Percentiles rank a stretch among this genome's conserved stretches.
phyloP scores from a whole-genome alignment of 2,113 vertebrate species.

The Serinus canaria region DNA sequence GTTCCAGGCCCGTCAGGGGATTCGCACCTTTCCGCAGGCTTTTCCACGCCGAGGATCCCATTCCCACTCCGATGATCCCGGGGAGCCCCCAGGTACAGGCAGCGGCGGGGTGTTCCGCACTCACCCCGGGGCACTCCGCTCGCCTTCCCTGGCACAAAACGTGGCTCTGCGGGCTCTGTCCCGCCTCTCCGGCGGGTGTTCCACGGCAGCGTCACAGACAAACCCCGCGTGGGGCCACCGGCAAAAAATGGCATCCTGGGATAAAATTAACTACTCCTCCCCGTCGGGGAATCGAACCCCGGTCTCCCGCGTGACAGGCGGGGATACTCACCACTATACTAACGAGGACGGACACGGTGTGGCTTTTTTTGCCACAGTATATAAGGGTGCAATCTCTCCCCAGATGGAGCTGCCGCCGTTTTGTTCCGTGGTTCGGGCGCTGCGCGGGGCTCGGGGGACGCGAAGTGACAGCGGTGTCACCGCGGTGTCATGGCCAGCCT shows the following conservation, averaged over 20 bases:
- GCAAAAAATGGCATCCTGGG: rapidly evolving
- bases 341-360: not conserved
- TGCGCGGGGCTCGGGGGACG: rapidly evolving
- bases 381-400: rapidly evolving
- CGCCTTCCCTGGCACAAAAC: rapidly evolving
- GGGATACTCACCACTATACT: slow-evolving; percentile 54
- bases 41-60: rapidly evolving
- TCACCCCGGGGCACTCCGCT: rapidly evolving
- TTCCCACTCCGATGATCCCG: rapidly evolving
- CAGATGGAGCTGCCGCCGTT: rapidly evolving
- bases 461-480: rapidly evolving
- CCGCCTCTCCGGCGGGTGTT: rapidly evolving
- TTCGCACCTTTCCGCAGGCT: rapidly evolving
- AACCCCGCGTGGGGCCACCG: rapidly evolving
- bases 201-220: rapidly evolving
- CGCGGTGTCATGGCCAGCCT: rapidly evolving
- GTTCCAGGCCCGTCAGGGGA: rapidly evolving
- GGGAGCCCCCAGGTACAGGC: rapidly evolving
- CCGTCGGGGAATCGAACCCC: slow-evolving; percentile 56
- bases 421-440: rapidly evolving
- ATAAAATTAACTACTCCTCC: not conserved
- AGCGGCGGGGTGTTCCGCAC: no score
- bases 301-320: slow-evolving; percentile 67
- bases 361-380: rapidly evolving
- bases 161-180: rapidly evolving